Evolutionary conservation across 2,113 vertebrate species (phyloP).

Genomic region (Penelope pileata): DNA sequence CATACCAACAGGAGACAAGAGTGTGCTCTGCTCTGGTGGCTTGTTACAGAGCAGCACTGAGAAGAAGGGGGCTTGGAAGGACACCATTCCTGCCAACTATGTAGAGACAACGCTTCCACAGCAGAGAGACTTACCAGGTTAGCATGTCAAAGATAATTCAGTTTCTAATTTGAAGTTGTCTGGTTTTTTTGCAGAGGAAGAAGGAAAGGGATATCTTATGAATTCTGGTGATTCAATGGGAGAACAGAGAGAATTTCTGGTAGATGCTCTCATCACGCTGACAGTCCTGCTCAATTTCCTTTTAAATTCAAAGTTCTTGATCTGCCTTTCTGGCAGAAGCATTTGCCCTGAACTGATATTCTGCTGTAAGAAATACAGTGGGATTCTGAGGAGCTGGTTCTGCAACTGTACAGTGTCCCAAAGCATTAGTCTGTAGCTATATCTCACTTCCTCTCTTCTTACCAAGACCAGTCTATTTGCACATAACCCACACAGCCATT

Average conservation of each 20-base stretch:
- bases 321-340: not conserved
- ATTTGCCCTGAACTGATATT: not conserved
- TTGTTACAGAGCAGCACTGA: not conserved
- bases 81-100: not conserved
- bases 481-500: not conserved
- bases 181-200: not conserved
- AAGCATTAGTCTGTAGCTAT: not conserved
- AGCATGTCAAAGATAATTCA: not conserved
- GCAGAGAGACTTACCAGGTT: not conserved
- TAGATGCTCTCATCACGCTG: not conserved
- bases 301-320: not conserved
- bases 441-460: not conserved
- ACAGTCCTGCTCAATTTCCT: not conserved
- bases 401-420: not conserved
- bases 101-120: not conserved
- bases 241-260: not conserved
- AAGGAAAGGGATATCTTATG: not conserved
- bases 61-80: not conserved
- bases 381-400: not conserved
- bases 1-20: not conserved
- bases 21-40: not conserved
- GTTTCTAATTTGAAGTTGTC: not conserved
- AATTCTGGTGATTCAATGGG: not conserved
- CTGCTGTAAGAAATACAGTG: not conserved
- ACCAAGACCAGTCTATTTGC: not conserved